phyloP scores from a whole-genome alignment of 35 echinoderm and acorn worm species.

The Anneissia japonica region DNA sequence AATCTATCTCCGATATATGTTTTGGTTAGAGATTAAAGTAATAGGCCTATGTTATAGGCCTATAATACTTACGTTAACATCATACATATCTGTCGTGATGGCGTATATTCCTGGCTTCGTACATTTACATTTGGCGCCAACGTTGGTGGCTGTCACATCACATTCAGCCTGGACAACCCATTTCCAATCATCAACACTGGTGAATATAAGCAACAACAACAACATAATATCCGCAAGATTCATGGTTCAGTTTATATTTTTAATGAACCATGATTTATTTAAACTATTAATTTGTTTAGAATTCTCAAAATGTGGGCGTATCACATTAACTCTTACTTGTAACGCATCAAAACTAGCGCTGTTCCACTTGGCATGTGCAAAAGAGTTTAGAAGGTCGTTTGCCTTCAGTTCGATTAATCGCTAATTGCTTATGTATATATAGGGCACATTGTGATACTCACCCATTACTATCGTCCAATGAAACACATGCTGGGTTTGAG shows the following conservation, averaged over 20 bases:
- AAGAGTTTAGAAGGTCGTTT: too few species aligned
- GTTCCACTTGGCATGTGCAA: background rate
- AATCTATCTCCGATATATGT: too few species aligned
- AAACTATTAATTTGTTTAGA: background rate
- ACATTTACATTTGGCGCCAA: slow-evolving; percentile 54
- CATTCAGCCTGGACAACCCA: slow-evolving; percentile 47
- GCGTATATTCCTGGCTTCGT: slow-evolving; percentile 71
- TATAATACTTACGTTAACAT: slow-evolving; percentile 61
- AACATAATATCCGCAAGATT: too few species aligned
- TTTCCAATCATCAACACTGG: slow-evolving; percentile 59
- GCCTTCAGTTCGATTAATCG: too few species aligned
- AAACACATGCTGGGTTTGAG: slow-evolving; percentile 76
- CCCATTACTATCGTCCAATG: slow-evolving; percentile 36
- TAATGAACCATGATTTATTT: too few species aligned
- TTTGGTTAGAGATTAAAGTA: too few species aligned
- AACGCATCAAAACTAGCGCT: too few species aligned
- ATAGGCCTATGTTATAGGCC: background rate
- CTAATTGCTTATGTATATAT: too few species aligned
- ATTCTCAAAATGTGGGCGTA: background rate
- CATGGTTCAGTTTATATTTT: too few species aligned
- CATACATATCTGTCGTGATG: slow-evolving; percentile 95
- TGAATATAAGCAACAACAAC: slow-evolving; percentile 20
- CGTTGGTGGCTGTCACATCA: background rate
- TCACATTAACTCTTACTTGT: background rate
- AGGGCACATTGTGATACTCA: too few species aligned